Base-by-base conservation (phyloP, 1,140 invertebrate genomes). In the Belonocnema kinseyi region DNA sequence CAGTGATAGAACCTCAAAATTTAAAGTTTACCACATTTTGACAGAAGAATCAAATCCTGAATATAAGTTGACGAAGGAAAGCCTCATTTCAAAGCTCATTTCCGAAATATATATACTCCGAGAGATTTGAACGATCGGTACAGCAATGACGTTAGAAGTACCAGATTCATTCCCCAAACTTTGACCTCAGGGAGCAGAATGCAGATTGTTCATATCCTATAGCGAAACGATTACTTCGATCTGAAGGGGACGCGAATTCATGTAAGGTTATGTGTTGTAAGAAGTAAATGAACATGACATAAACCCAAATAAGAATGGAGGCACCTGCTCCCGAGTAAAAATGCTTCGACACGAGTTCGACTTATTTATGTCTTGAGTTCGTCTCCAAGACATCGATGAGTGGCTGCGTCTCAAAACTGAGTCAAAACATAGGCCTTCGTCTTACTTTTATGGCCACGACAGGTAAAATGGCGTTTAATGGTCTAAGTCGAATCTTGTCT, bases 61-160 rank as follows among this genome's bases (percentile, higher is more conserved):
- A 54, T 14, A 13, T 11, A 21, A 66, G 7, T 40, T 66, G 26
- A 66, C 33, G 5, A 33, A 66, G 26, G 21, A 66, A 40, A 16
- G 21, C 26, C 13, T 66, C 2, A 66, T 12, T 40, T 21, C 75
- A 13, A 10, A 33, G 3, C 3, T 33, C 33, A 56, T 17, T 21
- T 13, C 61, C 16, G 17, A 33, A 26, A 16, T 6, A 26, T 40
- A n/a, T 66, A 40, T n/a, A 40, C 7, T 56, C 0, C 61, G 26
- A 66, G 61, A 66, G 61, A 66, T 33, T 66, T 66, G 33, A 66
- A 66, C 40, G 61, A 66, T 66, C 40, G 61, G 61, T 40, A 66
- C 33, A n/a, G 61, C 61, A 66, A n/a, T 66, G 61, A 66, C 40
- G 40, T 46, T 46, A 11, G 10, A 33, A 13, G 33, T 26, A 66